Evolutionary conservation across 2,888 invertebrate genomes (phyloP).

Genomic region (Nomada fucata): DNA sequence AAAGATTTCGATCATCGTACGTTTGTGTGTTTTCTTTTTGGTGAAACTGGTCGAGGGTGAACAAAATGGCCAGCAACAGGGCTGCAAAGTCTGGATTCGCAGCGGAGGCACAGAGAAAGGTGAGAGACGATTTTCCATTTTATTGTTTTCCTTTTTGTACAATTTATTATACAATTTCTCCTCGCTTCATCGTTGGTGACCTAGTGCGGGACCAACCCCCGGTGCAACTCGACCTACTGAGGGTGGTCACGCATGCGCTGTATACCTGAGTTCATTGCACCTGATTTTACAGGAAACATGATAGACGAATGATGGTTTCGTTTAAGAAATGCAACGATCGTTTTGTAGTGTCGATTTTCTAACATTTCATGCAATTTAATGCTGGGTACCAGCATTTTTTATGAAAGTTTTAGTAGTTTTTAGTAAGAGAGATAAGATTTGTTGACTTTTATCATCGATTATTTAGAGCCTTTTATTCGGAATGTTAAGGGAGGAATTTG

Average conservation of each 20-base stretch:
- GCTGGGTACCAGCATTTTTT: not conserved
- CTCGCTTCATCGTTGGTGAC: conserved; percentile 67
- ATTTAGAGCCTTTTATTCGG: not conserved
- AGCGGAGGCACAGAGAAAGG: conserved; percentile 97
- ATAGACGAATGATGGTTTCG: not conserved
- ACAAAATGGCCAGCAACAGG: conserved; percentile 91
- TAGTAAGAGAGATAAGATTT: not conserved
- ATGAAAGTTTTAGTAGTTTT: not conserved
- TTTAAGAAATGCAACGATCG: not conserved
- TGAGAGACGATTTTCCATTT: conserved; percentile 84
- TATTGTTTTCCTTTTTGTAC: not conserved
- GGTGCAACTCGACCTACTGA: conserved; percentile 49
- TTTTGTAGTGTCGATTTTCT: not conserved
- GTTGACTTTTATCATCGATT: not conserved
- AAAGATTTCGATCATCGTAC: not conserved
- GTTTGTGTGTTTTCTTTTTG: conserved; percentile 22
- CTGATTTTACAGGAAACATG: conserved; percentile 4
- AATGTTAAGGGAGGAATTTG: not conserved
- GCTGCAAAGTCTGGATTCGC: conserved; percentile 97
- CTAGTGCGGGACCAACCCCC: conserved; percentile 67
- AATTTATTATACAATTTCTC: not conserved
- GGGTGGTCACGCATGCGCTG: conserved; percentile 55
- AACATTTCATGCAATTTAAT: not conserved
- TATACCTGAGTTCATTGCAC: conserved; percentile 22
- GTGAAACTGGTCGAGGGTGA: conserved; percentile 25